Evolutionary conservation across 2,797 vertebrate species (phyloP), one percentile per base, ranked within the genome.

Genomic region (Garrulus glandarius): DNA sequence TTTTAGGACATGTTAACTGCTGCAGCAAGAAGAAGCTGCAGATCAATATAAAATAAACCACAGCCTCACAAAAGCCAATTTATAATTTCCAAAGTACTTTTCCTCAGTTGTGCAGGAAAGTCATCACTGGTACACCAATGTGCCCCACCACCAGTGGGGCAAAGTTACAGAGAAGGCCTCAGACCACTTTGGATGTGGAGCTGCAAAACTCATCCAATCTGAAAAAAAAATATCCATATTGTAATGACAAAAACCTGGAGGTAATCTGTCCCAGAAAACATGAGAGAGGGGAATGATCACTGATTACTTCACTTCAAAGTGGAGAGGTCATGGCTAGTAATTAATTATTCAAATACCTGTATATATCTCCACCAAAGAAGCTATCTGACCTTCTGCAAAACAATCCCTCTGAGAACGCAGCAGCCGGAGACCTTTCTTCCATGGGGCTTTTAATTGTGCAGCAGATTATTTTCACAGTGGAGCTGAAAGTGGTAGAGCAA

Each of bases 1-100:
- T 91, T 93, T 92, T 91, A 91, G 76, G 89, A 80, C 68, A 63
- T 36, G 29, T 95, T 93, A 92, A 91, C 86, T 95, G 91, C 90
- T 78, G 44, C 56, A 79, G 34, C 37, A 47, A 90, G 64, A 39
- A 80, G 71, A 52, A 46, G 46, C 65, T 96, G 61, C 72, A 86
- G 84, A 93, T 87, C 84, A 68, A 91, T 89, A 59, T 68, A 47
- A 91, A 92, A 78, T 71, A 92, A 87, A 89, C 43, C 44, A 78
- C 53, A 71, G 53, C 23, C 46, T 91, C 3, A 12, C 57, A 61
- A 80, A 87, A 85, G 9, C 23, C 32, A 37, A 36, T 93, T 89
- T 94, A 41, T 87, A 75, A 84, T 72, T 92, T 88, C 49, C n/a
- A 43, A 93, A 72, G 49, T 76, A 60, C n/a, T 87, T 74, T 59